Base-by-base conservation (phyloP, 2,113 vertebrate genomes). In the Cephalopterus ornatus region DNA sequence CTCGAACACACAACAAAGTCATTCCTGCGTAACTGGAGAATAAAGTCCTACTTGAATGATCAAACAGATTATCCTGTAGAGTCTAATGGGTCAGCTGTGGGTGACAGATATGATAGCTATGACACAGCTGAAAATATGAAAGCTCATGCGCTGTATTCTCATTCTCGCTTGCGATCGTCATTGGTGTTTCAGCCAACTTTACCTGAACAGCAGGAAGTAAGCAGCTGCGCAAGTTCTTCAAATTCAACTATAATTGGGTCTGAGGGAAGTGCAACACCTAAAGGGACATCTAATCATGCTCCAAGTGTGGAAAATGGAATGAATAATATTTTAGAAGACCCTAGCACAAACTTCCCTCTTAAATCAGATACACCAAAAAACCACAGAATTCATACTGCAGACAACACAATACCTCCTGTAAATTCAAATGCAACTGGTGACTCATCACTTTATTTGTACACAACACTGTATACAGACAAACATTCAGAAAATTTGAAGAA, bases 21-120 rank as follows among this genome's bases (percentile, higher is more conserved):
- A 0, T 99, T 99, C 94, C 98, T 99, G 20, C 98, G 99, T 23
- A 99, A 98, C 90, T 98, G 98, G 99, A 97, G 99, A 92, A 99
- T 99, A 47, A 99, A 99, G 72, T 99, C 99, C 1, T 99, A 99
- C 88, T 98, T 99, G 89, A 98, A 99, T 56, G 98, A 98, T 70
- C 95, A 98, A 5, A 93, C 97, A 4, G 99, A 99, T 41, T 91
- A 90, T 41, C 96, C 98, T 9, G 94, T 89, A 3, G 97, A 97
- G 39, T 97, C 99, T 56, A 98, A 97, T 23, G 97, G 96, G 28
- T 97, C 97, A 0, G 92, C 94, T n/a, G 27, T 96, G 9, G 93
- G 95, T 19, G 98, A 98, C 49, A 97, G 97, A 56, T 97, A 97
- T 13, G 99, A 99, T n/a, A 35, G 77, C 67, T 95, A 94, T 26